Base-by-base conservation (phyloP, 2,797 vertebrate genomes). In the Liparis tanakae region DNA sequence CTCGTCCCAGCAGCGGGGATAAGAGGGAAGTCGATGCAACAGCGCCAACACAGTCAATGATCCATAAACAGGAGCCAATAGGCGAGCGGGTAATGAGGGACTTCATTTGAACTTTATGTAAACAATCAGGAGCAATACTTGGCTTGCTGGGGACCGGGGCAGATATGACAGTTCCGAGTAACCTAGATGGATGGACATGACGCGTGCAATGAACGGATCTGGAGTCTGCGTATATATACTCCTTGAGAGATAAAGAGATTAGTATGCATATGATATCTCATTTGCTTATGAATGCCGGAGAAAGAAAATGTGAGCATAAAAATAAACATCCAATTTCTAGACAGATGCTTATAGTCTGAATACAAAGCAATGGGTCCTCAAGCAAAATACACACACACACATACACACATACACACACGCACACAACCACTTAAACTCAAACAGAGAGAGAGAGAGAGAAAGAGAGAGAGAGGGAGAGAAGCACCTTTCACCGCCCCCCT, bases 41-140 rank as follows among this genome's bases (percentile, higher is more conserved):
- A 83, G 87, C 84, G 70, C 75, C 82, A 81, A 84, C 71, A 76
- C 78, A 80, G 86, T 61, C 86, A 84, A 74, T 88, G 88, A 92
- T 89, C 90, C 88, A 91, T 85, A 89, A 81, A 90, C 83, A 86
- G 72, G 63, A 85, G 87, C 88, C 85, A 77, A 84, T 88, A 81
- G 78, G 67, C 71, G 70, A 72, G 79, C 70, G 82, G 75, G 85
- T 89, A 91, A 91, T 85, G 86, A 92, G 86, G 82, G 85, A 82
- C 85, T 89, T 87, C 75, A 85, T 83, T 76, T 83, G 78, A 90
- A 88, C 87, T 88, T 84, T 86, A 84, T 86, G 83, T 85, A 91
- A 88, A 91, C 76, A 80, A 67, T 74, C 69, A 72, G 43, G 58
- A 79, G 80, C 70, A 22, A 58, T 58, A 70, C 65, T 44, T 51